Percentiles rank a stretch among this genome's conserved stretches.
Evolutionary conservation across 2,797 vertebrate species (phyloP).

Genomic region (Sebastes hopkinsi): DNA sequence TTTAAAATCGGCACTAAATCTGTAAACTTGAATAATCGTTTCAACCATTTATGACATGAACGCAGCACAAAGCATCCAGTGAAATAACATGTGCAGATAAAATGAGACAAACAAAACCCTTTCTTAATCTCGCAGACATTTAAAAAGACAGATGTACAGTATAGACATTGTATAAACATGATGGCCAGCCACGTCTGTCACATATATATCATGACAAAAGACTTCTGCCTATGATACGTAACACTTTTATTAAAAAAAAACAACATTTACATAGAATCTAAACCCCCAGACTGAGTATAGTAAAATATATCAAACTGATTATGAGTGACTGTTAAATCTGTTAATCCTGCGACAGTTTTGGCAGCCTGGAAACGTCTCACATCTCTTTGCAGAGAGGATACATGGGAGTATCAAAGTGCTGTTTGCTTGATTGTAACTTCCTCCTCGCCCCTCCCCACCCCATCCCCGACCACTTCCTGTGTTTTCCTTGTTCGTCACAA

Average conservation of each 20-base stretch:
- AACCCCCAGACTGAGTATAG: conserved; percentile 21
- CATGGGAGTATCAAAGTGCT: conserved; percentile 74
- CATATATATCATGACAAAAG: conserved; percentile 11
- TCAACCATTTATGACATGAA: conserved; percentile 7
- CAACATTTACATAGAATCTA: conserved; percentile 14
- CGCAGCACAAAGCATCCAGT: conserved; percentile 7
- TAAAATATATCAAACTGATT: conserved; percentile 41
- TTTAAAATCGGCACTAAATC: too few relatives aligned
- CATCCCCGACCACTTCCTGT: conserved; percentile 48
- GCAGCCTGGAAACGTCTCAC: conserved; percentile 28
- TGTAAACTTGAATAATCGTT: not conserved
- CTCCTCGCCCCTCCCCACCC: not conserved
- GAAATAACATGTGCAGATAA: not conserved
- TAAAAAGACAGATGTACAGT: conserved; percentile 43
- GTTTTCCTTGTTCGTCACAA: conserved; percentile 14
- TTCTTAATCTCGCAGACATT: not conserved
- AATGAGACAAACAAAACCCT: conserved; percentile 11
- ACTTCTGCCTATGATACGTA: conserved; percentile 36
- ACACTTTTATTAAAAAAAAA: conserved; percentile 31
- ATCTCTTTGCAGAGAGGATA: conserved; percentile 42
- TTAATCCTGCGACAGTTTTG: conserved; percentile 8
- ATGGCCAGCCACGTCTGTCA: conserved; percentile 60
- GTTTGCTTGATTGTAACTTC: conserved; percentile 64
- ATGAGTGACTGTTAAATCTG: conserved; percentile 5
- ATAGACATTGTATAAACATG: conserved; percentile 54